Conservation (phyloP, 2,888 invertebrate species). For the Ctena decussata region DNA sequence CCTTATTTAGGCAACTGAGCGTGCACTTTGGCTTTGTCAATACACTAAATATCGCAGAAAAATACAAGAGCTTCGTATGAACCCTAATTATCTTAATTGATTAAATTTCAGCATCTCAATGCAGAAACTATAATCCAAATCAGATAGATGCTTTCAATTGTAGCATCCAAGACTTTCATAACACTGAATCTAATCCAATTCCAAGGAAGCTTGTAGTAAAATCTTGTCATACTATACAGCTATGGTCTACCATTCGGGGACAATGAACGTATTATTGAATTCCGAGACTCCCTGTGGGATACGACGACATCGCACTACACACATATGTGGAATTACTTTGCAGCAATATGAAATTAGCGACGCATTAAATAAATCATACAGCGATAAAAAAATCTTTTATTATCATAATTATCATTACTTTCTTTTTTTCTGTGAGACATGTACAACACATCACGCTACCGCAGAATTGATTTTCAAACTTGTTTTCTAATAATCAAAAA, state of each 20-base stretch:
- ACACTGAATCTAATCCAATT: neutral
- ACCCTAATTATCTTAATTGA: neutral
- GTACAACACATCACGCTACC: no score
- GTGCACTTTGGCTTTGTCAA: neutral
- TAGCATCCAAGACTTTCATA: neutral
- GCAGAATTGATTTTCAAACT: no score
- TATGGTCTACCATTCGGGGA: neutral
- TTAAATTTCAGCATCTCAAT: neutral
- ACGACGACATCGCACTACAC: neutral
- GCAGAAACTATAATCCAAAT: neutral
- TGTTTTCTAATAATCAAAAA: no score
- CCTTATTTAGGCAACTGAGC: neutral
- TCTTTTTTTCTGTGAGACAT: no score
- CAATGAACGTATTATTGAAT: constrained; percentile 2
- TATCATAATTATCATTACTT: no score
- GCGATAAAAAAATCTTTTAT: neutral
- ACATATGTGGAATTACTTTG: neutral
- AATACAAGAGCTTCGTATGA: neutral
- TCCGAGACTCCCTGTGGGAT: neutral
- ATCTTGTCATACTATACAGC: neutral
- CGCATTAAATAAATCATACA: neutral
- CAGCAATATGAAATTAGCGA: neutral
- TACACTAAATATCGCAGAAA: neutral
- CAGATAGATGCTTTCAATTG: neutral
- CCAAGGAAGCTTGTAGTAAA: neutral